Evolutionary conservation across 1,140 invertebrate genomes (phyloP).

Genomic region (Cotesia chilonis): DNA sequence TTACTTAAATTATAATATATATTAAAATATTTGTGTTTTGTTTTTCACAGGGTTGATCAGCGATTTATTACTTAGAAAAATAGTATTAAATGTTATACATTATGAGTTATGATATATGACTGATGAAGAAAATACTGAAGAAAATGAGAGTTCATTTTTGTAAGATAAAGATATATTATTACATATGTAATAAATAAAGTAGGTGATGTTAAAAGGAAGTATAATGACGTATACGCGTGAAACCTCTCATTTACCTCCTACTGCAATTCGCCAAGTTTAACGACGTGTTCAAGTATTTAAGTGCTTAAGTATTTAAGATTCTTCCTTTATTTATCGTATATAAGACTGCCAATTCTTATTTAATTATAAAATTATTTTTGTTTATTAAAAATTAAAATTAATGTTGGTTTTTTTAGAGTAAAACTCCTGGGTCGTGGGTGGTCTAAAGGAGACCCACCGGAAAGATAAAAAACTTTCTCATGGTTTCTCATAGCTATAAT

Average conservation of each 20-base stretch:
- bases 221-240: constrained; percentile 32
- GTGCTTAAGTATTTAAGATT: constrained; percentile 48
- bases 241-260: constrained; percentile 60
- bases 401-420: too few species aligned
- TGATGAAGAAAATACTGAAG: too few species aligned
- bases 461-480: too few species aligned
- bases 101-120: neutral
- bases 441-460: too few species aligned
- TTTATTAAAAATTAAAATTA: constrained; percentile 9
- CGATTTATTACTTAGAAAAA: neutral
- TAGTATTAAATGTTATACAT: neutral
- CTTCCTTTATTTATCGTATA: constrained; percentile 51
- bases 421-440: too few species aligned
- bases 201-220: constrained; percentile 11
- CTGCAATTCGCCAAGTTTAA: constrained; percentile 58
- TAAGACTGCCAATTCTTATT: neutral
- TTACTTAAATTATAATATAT: neutral
- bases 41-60: neutral
- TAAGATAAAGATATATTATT: constrained; percentile 3
- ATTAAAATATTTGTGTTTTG: neutral
- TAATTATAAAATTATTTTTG: constrained; percentile 24
- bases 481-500: too few species aligned
- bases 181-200: constrained; percentile 10
- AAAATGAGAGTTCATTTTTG: neutral
- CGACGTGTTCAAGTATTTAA: constrained; percentile 52